Evolutionary conservation across 2,113 vertebrate genomes (phyloP).

Genomic region (Steatornis caripensis): DNA sequence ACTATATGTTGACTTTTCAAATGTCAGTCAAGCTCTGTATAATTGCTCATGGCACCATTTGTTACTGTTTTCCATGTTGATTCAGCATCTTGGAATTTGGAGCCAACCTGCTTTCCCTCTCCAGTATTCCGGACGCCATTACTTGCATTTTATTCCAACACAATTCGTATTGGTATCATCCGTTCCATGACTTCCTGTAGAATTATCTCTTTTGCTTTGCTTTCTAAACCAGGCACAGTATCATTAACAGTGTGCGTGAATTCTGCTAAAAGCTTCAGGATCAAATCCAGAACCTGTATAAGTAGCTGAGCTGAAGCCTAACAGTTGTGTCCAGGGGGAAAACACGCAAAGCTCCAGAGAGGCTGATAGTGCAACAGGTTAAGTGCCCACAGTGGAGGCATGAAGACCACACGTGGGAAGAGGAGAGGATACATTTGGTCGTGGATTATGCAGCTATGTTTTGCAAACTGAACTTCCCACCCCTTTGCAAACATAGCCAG

Average conservation of each 20-base stretch:
- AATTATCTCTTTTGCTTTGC: not conserved
- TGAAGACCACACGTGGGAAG: not conserved
- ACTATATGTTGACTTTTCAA: constrained; percentile 9
- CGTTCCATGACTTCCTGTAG: not conserved
- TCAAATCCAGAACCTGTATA: not conserved
- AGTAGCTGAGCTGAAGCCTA: not conserved
- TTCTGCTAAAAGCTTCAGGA: not conserved
- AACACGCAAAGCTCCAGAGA: not conserved
- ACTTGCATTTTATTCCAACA: not conserved
- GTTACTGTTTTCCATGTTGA: not conserved
- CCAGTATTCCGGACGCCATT: not conserved
- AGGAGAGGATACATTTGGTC: not conserved
- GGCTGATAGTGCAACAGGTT: not conserved
- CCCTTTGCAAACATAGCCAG: not conserved
- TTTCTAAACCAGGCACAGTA: not conserved
- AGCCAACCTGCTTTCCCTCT: not conserved
- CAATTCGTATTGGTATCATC: not conserved
- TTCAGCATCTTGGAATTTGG: not conserved
- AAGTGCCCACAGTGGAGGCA: not conserved
- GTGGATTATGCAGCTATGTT: not conserved
- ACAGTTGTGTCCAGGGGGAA: not conserved
- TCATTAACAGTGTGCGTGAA: not conserved
- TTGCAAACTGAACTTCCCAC: not conserved
- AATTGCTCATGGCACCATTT: not conserved
- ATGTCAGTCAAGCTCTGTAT: not conserved